A percentile compares a stretch with the other conserved stretches of the same genome.
phyloP scores from a whole-genome alignment of 1,140 invertebrate species.

The Caerostris darwini region DNA sequence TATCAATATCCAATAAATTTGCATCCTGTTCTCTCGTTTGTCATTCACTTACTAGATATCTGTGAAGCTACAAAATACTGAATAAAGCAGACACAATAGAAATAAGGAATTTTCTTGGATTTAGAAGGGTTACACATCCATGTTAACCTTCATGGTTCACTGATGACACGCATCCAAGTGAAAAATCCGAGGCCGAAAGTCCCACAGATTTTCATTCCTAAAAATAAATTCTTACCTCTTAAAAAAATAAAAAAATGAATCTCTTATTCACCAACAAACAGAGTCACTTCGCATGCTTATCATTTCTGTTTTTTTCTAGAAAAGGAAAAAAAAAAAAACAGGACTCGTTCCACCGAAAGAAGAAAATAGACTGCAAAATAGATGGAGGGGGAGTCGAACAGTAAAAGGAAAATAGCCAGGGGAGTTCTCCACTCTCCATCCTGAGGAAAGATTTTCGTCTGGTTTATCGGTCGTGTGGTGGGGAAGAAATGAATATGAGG shows the following conservation, averaged over 20 bases:
- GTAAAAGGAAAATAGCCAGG: too few species aligned
- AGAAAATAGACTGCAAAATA: too few species aligned
- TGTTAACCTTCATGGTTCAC: not conserved
- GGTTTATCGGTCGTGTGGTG: not conserved
- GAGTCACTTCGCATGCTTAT: not conserved
- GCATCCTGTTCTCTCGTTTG: too few species aligned
- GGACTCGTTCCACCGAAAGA: not conserved
- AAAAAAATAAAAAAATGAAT: not conserved
- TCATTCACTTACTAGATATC: too few species aligned
- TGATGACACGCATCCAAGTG: not conserved
- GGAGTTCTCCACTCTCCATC: not conserved
- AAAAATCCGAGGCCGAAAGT: slow-evolving; percentile 19
- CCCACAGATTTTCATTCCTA: not conserved
- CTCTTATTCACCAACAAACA: too few species aligned
- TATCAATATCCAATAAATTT: too few species aligned
- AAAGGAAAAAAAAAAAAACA: not conserved
- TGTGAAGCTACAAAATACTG: too few species aligned
- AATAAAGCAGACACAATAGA: too few species aligned
- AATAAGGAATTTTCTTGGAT: too few species aligned
- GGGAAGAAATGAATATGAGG: slow-evolving; percentile 11
- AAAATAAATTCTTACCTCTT: not conserved
- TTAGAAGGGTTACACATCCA: not conserved
- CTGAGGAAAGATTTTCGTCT: not conserved
- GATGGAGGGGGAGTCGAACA: not conserved
- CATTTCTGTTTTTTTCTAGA: not conserved